A percentile compares a stretch with the other conserved stretches of the same genome.
phyloP scores from a whole-genome alignment of 2,113 vertebrate genomes.

The Delphinus delphis region DNA sequence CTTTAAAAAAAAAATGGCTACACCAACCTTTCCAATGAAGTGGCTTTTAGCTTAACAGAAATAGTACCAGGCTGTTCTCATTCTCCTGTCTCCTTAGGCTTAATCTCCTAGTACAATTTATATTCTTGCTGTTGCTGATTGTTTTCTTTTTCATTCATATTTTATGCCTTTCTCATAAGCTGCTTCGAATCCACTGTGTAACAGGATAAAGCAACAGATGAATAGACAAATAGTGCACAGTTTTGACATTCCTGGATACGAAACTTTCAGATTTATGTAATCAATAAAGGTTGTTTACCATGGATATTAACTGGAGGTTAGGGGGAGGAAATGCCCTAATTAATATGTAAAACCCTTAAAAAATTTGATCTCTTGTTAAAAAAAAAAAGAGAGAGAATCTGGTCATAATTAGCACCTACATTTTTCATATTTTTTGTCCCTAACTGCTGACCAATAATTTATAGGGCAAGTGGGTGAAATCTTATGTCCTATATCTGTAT shows the following conservation, averaged over 20 bases:
- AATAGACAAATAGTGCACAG: neutral
- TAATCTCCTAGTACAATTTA: constrained; percentile 21
- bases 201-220: neutral
- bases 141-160: constrained; percentile 5
- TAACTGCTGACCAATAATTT: constrained; percentile 13
- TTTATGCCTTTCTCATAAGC: constrained; percentile 21
- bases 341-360: constrained; percentile 5
- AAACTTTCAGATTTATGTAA: constrained; percentile 11
- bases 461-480: neutral
- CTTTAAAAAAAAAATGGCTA: constrained; percentile 36
- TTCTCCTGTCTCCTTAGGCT: neutral
- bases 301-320: neutral
- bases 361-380: neutral
- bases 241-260: neutral
- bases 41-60: constrained; percentile 41
- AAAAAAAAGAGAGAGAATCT: neutral
- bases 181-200: neutral
- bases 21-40: constrained; percentile 20
- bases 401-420: neutral
- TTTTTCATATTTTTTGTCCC: constrained; percentile 7
- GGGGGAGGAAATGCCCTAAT: neutral
- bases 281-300: neutral
- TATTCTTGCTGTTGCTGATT: neutral
- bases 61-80: neutral
- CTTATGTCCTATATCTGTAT: neutral